Conservation (phyloP, 2,113 vertebrate genomes). For the Vidua macroura region DNA sequence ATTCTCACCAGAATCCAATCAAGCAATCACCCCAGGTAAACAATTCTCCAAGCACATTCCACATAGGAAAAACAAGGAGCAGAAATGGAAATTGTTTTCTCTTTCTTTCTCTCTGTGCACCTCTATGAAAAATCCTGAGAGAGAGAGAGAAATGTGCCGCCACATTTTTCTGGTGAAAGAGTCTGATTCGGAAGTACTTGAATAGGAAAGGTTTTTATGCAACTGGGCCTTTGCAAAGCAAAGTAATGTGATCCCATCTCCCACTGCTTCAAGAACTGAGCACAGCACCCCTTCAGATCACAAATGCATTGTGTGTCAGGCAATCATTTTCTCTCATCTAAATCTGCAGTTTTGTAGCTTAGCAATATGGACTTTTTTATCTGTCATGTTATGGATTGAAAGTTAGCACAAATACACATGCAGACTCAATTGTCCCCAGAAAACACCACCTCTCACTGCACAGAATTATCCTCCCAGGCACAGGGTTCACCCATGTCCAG, state of each 20-base stretch:
- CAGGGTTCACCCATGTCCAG: not conserved
- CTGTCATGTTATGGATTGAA: not conserved
- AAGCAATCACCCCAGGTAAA: too few relatives aligned
- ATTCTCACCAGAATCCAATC: too few relatives aligned
- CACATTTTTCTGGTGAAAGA: not conserved
- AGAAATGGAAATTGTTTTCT: too few relatives aligned
- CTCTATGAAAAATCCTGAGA: too few relatives aligned
- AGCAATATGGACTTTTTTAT: not conserved
- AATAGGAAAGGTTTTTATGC: not conserved
- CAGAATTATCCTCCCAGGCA: not conserved
- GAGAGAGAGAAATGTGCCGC: too few relatives aligned
- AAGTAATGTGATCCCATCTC: not conserved
- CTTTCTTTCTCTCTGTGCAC: too few relatives aligned
- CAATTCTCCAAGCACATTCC: too few relatives aligned
- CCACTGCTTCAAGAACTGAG: not conserved
- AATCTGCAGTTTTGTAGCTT: not conserved
- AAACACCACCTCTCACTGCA: not conserved
- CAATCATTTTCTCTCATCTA: not conserved
- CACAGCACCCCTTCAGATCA: not conserved
- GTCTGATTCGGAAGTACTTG: not conserved
- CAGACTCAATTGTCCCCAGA: not conserved
- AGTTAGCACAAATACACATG: not conserved
- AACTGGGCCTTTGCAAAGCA: not conserved
- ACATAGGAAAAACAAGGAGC: too few relatives aligned
- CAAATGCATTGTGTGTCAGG: not conserved